Base-by-base conservation (phyloP, 2,888 invertebrate genomes). In the Hoplodrina blanda region DNA sequence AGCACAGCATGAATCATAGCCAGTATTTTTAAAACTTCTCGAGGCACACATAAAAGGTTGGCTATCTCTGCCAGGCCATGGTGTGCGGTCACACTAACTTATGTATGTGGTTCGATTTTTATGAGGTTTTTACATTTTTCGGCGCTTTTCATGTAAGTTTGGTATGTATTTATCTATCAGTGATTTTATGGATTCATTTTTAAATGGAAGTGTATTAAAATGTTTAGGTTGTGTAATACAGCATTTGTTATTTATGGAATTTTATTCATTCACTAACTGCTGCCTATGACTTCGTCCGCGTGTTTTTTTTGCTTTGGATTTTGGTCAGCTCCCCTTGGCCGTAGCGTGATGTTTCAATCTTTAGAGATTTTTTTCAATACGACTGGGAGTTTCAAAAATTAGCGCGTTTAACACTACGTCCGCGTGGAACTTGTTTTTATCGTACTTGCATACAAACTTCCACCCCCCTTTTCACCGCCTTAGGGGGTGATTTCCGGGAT, bases 41-140 rank as follows among this genome's bases (percentile, higher is more conserved):
- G 41, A 11, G 6, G 17, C 13, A 13, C 2, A 5, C 11, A 6
- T 20, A 20, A 71, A 62, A 49, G 13, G 50, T 71, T 73, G 13
- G 6, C 8, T 25, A 64, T 52, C 55, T 17, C 65, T 65, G 30
- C 6, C 46, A 50, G 19, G 17, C 0, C 50, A 53, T 44, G 33
- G 41, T 52, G 49, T 52, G 78, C 65, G 71, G 73, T 66, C 63
- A 61, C 55, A 11, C 55, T 52, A 53, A 59, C 53, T 53, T 17
- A 64, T 59, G 55, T 52, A 64, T 62, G 56, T 33, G 54, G 56
- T 54, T 44, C 57, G 11, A 55, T 68, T 69, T 78, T 81, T 70
- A 83, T 63, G 69, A 73, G 15, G 17, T 54, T 71, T 72, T 70
- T 37, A 73, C 37, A 75, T 62, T 67, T 80, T 82, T 69, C 53